phyloP scores from a whole-genome alignment of 2,797 vertebrate genomes.

The Anniella stebbinsi region DNA sequence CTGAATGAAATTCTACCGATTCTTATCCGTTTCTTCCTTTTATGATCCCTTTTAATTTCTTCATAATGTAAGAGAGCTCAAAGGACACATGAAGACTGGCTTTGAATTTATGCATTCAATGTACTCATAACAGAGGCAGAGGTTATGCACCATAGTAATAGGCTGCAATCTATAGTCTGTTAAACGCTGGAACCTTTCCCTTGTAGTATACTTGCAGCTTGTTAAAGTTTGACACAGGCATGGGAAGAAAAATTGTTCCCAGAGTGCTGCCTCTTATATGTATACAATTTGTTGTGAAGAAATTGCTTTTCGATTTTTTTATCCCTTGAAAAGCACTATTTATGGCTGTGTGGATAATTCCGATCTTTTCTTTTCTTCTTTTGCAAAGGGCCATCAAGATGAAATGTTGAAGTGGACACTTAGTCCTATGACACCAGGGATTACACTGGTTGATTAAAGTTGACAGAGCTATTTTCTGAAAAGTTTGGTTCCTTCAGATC shows the following conservation, averaged over 20 bases:
- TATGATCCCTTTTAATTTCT: neutral
- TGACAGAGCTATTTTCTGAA: constrained; percentile 35
- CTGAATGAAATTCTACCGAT: neutral
- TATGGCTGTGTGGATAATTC: constrained; percentile 9
- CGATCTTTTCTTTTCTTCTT: neutral
- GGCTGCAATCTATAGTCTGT: neutral
- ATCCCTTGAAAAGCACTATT: neutral
- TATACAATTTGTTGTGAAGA: constrained; percentile 7
- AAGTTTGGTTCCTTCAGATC: neutral
- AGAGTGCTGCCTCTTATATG: neutral
- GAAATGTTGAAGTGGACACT: constrained; percentile 14
- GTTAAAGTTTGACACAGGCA: neutral
- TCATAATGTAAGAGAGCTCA: neutral
- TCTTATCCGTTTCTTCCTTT: neutral
- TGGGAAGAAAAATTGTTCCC: neutral
- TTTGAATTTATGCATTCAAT: neutral
- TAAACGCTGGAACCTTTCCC: neutral
- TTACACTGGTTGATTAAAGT: constrained; percentile 38
- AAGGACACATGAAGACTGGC: neutral
- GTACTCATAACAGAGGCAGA: neutral
- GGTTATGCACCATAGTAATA: neutral
- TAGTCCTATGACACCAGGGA: constrained; percentile 13
- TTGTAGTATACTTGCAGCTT: neutral
- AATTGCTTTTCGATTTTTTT: constrained; percentile 16
- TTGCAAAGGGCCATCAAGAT: constrained; percentile 4